A percentile compares a stretch with the other conserved stretches of the same genome.
Conservation (phyloP, 2,888 invertebrate genomes). For the Pachycephus smyrnensis region DNA sequence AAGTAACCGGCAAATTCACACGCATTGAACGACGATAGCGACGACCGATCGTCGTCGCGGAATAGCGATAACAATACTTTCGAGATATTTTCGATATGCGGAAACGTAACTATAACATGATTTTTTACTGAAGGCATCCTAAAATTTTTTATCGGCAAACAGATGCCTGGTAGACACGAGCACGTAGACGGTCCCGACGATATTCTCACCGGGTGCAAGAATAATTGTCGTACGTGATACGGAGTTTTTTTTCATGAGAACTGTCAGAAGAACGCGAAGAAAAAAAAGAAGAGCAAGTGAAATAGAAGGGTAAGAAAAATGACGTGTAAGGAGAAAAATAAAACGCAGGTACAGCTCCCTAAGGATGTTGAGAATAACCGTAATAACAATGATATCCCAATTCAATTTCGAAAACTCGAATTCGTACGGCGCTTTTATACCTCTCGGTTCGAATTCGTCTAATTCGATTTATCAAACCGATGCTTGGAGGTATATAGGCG, state of each 20-base stretch:
- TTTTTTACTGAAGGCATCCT: too few relatives aligned
- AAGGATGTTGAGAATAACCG: neutral
- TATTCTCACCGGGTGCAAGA: neutral
- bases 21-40: too few relatives aligned
- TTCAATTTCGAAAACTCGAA: neutral
- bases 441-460: neutral
- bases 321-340: neutral
- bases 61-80: too few relatives aligned
- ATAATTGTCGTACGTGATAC: neutral
- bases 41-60: too few relatives aligned
- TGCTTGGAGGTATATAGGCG: neutral
- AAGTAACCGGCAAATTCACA: too few relatives aligned
- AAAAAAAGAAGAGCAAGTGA: neutral
- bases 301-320: neutral
- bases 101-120: too few relatives aligned
- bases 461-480: neutral
- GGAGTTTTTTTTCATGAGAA: neutral
- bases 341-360: neutral
- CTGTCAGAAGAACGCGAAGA: neutral
- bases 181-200: neutral
- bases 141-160: too few relatives aligned
- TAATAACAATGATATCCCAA: neutral
- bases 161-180: too few relatives aligned
- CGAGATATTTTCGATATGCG: too few relatives aligned
- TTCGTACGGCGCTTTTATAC: neutral